Evolutionary conservation across 2,888 invertebrate species (phyloP), one percentile per base, ranked within the genome.

Genomic region (Philopedon plagiatum): DNA sequence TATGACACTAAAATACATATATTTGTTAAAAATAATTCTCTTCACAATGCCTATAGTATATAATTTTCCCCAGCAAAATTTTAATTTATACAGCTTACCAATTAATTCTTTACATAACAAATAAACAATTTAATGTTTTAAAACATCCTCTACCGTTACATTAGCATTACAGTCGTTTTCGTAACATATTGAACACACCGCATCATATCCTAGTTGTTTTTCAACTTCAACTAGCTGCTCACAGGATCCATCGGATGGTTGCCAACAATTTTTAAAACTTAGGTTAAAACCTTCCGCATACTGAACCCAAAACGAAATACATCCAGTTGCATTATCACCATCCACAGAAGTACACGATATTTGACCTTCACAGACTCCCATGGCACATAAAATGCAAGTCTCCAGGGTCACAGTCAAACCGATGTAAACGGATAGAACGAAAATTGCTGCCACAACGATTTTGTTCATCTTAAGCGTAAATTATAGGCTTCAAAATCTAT

Each of bases 121-220:
- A n/a, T n/a, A n/a, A n/a, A n/a, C n/a, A n/a, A n/a, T 32, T 5
- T 9, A 32, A 32, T 11, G 34, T 34, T 2, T 34, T 34, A 11
- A 34, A n/a, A n/a, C 34, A 11, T 11, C 34, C 34, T n/a, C 34
- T 11, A n/a, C 34, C n/a, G n/a, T n/a, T 34, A 34, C 34, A 34
- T 34, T 34, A n/a, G 41, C 60, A 62, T 62, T 62, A 15, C 62
- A 62, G 21, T 62, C 32, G 37, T 62, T 29, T 32, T 62, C 34
- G 21, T 62, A 49, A 49, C 62, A 62, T 9, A 62, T 32, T 11
- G 13, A 26, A 32, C 62, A 62, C 4, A 13, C 46, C 3, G 62
- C 62, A n/a, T 49, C 49, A 62, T 18, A 29, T 8, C 62, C 62
- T 29, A 19, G 18, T 32, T 46, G 5, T 18, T n/a, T 44, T 49